Evolutionary conservation across 2,888 invertebrate species (phyloP), one percentile per base, ranked within the genome.

Genomic region (Drosophila crucigera): DNA sequence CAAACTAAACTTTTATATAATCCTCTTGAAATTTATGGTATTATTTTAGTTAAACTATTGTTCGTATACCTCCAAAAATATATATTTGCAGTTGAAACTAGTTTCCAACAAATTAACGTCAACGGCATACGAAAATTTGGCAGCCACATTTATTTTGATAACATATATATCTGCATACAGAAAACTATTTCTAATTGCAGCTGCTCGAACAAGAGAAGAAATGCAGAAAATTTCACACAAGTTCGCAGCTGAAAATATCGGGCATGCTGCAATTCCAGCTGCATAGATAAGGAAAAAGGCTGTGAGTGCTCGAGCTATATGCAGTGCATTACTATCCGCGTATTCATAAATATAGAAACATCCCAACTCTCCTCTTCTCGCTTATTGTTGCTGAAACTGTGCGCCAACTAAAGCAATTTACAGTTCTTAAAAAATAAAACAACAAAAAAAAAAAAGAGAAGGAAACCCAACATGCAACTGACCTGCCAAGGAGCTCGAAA

Each of bases 331-430:
- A 67, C 78, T 31, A 61, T 68, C 56, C 77, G 66, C 56, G 81
- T 72, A 80, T 81, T 79, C 82, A 81, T 77, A 79, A 79, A 79
- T 79, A 73, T 68, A 49, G 31, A 28, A 19, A 22, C 22, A 47
- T 14, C 25, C 25, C 2, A 30, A 35, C 25, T 22, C 25, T 22
- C 10, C 47, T 9, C 31, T 5, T 7, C 9, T 6, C 43, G 39
- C 70, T 73, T 70, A 78, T 82, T 80, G 81, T 81, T 79, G 65
- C 67, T 33, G 41, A 58, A 72, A 76, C 74, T 84, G 84, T 58
- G 73, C 72, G 80, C 85, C 90, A 85, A 88, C 89, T 88, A 85
- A 85, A 90, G 85, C 85, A 85, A 85, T 85, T 85, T 85, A 88
- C 85, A 85, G 85, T 90, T 84, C 73, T 87, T 89, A 84, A 87